Evolutionary conservation across 2,797 vertebrate genomes (phyloP).

Genomic region (Liasis olivaceus): DNA sequence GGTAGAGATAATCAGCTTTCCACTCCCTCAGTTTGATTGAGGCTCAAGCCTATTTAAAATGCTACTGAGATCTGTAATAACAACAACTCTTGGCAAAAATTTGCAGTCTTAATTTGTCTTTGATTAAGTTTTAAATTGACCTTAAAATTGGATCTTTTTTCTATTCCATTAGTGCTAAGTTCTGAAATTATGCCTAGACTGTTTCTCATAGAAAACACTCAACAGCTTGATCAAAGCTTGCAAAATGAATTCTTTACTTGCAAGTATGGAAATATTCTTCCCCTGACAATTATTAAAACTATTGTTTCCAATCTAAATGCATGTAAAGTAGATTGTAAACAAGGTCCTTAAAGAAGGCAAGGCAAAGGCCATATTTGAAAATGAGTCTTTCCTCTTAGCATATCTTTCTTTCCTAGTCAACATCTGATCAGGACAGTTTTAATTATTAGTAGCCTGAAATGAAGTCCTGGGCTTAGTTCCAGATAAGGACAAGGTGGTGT

Average conservation of each 20-base stretch:
- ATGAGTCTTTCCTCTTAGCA: background rate
- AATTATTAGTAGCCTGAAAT: background rate
- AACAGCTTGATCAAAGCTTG: background rate
- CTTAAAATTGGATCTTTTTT: constrained; percentile 58
- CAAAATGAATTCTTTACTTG: background rate
- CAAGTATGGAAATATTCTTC: background rate
- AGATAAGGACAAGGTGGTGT: background rate
- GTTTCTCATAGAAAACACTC: constrained; percentile 31
- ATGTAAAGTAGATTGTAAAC: background rate
- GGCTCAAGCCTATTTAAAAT: constrained; percentile 54
- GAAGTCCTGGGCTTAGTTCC: background rate
- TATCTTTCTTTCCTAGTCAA: background rate
- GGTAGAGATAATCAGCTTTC: constrained; percentile 40
- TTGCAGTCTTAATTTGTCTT: constrained; percentile 57
- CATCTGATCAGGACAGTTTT: background rate
- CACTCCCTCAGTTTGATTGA: constrained; percentile 58
- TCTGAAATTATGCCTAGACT: constrained; percentile 22
- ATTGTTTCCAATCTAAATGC: background rate
- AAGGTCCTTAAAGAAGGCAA: background rate
- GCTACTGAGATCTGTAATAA: constrained; percentile 59
- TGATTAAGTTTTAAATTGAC: constrained; percentile 66
- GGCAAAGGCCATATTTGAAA: background rate
- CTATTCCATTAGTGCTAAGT: constrained; percentile 24
- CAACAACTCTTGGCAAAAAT: constrained; percentile 60
- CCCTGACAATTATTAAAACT: background rate